These are phyloP conservation scores for Norana najaformis DNA, from an alignment of 2,888 invertebrate species.

Conservation along the genomic window DNA sequence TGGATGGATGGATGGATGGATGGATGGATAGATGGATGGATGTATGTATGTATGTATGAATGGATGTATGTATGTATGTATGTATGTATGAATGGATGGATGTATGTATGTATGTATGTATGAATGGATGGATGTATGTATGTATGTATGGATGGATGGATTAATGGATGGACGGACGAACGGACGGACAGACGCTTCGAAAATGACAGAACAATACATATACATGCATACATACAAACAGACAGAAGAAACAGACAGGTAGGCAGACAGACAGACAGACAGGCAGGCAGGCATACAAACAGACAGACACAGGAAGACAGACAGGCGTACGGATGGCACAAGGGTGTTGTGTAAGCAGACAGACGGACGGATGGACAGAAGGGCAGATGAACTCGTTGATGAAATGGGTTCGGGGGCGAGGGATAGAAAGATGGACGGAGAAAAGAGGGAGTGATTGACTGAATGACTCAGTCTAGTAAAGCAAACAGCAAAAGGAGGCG, in stretches of 20 bases:
- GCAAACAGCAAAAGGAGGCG: background rate
- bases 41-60: too few relatives aligned
- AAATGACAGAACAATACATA: background rate
- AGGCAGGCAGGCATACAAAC: too few relatives aligned
- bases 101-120: too few relatives aligned
- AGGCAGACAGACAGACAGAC: background rate
- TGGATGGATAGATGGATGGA: too few relatives aligned
- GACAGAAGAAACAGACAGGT: background rate
- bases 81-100: too few relatives aligned
- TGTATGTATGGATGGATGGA: background rate
- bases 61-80: too few relatives aligned
- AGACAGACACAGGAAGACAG: background rate
- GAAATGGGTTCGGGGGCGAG: background rate
- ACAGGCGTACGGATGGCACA: background rate
- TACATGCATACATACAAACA: background rate
- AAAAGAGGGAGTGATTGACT: constrained; percentile 1
- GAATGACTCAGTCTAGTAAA: background rate
- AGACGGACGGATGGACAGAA: background rate
- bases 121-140: background rate
- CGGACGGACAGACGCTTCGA: background rate
- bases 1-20: background rate
- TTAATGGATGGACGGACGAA: background rate
- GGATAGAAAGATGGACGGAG: background rate
- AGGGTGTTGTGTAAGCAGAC: background rate
- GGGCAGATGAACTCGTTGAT: background rate